Evolutionary conservation across 1,140 invertebrate genomes (phyloP).

Genomic region (Solen grandis): DNA sequence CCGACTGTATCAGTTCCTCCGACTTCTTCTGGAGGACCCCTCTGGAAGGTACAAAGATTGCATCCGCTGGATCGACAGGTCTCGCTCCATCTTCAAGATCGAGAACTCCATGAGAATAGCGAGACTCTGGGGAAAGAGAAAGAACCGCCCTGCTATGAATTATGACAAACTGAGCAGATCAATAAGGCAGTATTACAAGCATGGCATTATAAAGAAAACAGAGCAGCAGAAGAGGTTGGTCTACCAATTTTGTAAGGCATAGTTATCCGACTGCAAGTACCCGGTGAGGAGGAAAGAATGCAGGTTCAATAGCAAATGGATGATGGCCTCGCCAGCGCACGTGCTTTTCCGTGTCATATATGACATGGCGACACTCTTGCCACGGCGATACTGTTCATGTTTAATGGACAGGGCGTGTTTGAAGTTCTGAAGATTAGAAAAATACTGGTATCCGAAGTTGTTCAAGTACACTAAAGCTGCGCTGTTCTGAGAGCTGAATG

Average conservation of each 20-base stretch:
- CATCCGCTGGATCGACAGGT: constrained; percentile 97
- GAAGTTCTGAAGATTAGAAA: too few relatives aligned
- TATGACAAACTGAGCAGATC: constrained; percentile 99
- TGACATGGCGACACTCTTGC: too few relatives aligned
- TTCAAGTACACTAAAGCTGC: too few relatives aligned
- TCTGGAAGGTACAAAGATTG: constrained; percentile 91
- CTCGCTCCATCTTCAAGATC: constrained; percentile 96
- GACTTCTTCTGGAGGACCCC: constrained; percentile 94
- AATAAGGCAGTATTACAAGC: constrained; percentile 99
- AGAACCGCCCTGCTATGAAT: constrained; percentile 99
- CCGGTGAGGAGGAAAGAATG: too few relatives aligned
- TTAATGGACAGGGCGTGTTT: too few relatives aligned
- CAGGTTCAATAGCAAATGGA: too few relatives aligned
- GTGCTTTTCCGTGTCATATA: too few relatives aligned
- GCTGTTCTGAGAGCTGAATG: too few relatives aligned
- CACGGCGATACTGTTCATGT: too few relatives aligned
- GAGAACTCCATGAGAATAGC: constrained; percentile 98
- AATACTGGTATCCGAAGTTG: too few relatives aligned
- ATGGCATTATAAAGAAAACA: constrained; percentile 99
- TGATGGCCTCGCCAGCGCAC: too few relatives aligned
- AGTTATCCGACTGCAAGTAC: too few relatives aligned
- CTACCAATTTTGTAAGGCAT: constrained; percentile 94
- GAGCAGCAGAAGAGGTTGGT: constrained; percentile 98
- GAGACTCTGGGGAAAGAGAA: constrained; percentile 96
- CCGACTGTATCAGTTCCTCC: constrained; percentile 99